These are phyloP conservation scores for Odontocerum albicorne DNA, from an alignment of 2,888 invertebrate species.

Conservation along the genomic window DNA sequence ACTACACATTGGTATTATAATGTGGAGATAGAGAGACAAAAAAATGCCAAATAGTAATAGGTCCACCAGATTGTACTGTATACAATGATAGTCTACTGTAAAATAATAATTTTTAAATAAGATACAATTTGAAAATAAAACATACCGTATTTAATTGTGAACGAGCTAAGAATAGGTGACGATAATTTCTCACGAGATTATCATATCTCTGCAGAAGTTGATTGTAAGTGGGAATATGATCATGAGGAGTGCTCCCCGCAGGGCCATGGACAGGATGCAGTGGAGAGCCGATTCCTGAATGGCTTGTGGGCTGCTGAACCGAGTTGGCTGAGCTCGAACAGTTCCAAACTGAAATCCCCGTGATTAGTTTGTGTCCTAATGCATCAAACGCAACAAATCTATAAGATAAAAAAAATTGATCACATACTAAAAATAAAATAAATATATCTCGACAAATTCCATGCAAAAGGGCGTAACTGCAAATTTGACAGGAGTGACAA, in stretches of 20 bases:
- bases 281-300: slow-evolving; percentile 38
- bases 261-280: slow-evolving; percentile 40
- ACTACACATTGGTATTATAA: no score
- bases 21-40: no score
- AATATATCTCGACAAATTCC: no score
- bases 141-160: slow-evolving; percentile 25
- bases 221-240: slow-evolving; percentile 53
- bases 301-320: slow-evolving; percentile 32
- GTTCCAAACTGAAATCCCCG: slow-evolving; percentile 69
- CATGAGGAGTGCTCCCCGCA: slow-evolving; percentile 39
- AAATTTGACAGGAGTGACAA: no score
- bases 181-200: slow-evolving; percentile 55
- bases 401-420: no score
- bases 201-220: slow-evolving; percentile 56
- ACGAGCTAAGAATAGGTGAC: slow-evolving; percentile 51
- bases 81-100: not conserved
- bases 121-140: not conserved
- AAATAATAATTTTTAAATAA: not conserved
- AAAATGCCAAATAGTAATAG: no score
- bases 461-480: no score
- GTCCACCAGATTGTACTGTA: no score
- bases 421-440: no score
- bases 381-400: slow-evolving; percentile 86
- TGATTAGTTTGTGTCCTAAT: slow-evolving; percentile 77
- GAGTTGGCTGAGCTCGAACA: slow-evolving; percentile 46